Evolutionary conservation across 2,888 invertebrate species (phyloP).

Genomic region (Aromia moschata): DNA sequence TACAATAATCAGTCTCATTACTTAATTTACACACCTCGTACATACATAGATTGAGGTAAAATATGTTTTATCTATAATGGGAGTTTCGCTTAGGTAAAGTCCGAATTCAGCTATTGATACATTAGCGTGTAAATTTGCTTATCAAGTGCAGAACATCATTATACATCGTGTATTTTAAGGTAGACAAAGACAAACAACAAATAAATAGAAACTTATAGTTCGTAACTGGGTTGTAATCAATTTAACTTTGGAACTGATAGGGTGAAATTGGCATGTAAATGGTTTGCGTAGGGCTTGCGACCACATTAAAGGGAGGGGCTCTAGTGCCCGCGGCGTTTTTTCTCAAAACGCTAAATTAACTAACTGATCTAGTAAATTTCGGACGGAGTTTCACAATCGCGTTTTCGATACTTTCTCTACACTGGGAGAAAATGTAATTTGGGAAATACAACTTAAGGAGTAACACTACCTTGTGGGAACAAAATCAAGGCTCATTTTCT

Average conservation of each 20-base stretch:
- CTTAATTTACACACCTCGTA: no score
- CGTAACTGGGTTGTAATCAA: constrained; percentile 35
- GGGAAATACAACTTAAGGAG: no score
- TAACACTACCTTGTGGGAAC: no score
- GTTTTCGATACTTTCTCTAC: no score
- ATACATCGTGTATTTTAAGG: constrained; percentile 28
- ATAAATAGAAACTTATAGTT: constrained; percentile 38
- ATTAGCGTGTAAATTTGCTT: constrained; percentile 32
- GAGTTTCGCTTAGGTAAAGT: no score
- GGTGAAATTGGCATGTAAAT: constrained; percentile 35
- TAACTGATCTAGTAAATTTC: not conserved
- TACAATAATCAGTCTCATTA: no score
- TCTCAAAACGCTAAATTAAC: not conserved
- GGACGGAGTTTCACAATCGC: no score
- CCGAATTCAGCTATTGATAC: constrained; percentile 25
- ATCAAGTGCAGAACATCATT: constrained; percentile 30
- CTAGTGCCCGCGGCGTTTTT: not conserved
- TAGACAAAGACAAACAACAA: constrained; percentile 36
- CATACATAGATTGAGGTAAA: no score
- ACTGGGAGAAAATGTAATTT: no score
- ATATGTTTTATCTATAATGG: no score
- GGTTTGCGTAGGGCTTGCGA: constrained; percentile 5
- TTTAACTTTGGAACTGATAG: constrained; percentile 41
- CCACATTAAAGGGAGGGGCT: not conserved
- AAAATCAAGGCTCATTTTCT: no score